Conservation (phyloP, 2,113 vertebrate genomes). For the Regulus satrapa region DNA sequence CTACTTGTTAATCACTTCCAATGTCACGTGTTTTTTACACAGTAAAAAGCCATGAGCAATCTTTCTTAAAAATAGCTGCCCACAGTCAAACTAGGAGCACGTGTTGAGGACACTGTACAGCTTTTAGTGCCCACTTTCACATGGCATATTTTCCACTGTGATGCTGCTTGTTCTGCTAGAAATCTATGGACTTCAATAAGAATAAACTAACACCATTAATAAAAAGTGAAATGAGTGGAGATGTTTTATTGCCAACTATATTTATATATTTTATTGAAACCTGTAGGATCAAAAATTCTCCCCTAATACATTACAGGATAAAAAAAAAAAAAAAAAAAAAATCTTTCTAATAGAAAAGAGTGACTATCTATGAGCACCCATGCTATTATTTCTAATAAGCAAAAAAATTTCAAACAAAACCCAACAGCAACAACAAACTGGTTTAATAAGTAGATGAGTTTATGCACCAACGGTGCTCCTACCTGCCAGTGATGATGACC, state of each 20-base stretch:
- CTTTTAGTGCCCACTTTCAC: neutral
- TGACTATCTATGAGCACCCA: neutral
- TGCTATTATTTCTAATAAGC: neutral
- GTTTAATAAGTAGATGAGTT: neutral
- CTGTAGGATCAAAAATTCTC: neutral
- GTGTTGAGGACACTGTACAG: neutral
- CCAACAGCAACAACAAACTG: neutral
- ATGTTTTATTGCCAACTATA: neutral
- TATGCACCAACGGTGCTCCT: neutral
- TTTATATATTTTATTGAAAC: neutral
- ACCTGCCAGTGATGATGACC: neutral
- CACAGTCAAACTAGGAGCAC: neutral
- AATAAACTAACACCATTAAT: neutral
- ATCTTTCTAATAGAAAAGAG: neutral
- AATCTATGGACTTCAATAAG: neutral
- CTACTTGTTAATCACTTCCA: neutral
- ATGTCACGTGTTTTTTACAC: neutral
- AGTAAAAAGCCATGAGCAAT: neutral
- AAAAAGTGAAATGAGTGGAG: neutral
- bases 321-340: no score
- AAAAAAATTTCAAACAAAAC: neutral
- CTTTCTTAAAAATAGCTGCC: neutral
- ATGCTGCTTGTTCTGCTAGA: neutral
- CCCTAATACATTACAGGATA: neutral
- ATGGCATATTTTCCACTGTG: neutral